phyloP scores from a whole-genome alignment of 1,140 invertebrate species.

The Drosophila yakuba region DNA sequence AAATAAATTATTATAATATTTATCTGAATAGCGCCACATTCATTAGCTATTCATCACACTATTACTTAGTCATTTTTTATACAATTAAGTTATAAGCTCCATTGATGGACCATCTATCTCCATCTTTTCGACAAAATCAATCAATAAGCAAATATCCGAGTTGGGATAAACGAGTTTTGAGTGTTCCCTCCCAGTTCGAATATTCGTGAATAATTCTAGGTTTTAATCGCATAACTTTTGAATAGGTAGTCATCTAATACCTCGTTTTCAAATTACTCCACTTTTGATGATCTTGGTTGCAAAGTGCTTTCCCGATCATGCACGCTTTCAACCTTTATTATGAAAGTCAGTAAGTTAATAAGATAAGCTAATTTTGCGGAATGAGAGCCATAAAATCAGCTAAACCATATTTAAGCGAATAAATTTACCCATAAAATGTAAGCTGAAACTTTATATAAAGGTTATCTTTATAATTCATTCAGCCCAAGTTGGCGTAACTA shows the following conservation, averaged over 20 bases:
- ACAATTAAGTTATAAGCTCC: slow-evolving; percentile 22
- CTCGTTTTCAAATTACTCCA: neutral
- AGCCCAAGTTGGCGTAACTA: slow-evolving; percentile 4
- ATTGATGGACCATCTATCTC: slow-evolving; percentile 5
- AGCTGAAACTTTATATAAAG: slow-evolving; percentile 22
- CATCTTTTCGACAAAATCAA: slow-evolving; percentile 24
- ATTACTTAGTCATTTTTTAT: slow-evolving; percentile 12
- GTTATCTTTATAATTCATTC: slow-evolving; percentile 9
- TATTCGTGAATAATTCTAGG: slow-evolving; percentile 17
- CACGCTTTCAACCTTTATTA: slow-evolving; percentile 3
- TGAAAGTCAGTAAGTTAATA: slow-evolving; percentile 20
- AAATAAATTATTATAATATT: neutral
- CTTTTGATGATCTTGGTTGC: neutral
- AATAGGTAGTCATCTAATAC: neutral
- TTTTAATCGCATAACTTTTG: neutral
- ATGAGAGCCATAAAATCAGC: slow-evolving; percentile 19
- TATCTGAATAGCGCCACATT: neutral
- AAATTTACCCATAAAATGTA: slow-evolving; percentile 17
- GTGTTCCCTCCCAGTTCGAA: slow-evolving; percentile 24
- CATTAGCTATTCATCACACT: neutral
- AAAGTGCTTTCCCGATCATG: neutral
- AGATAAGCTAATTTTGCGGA: slow-evolving; percentile 30
- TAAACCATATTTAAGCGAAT: slow-evolving; percentile 15
- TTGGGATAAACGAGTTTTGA: slow-evolving; percentile 22
- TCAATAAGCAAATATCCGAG: slow-evolving; percentile 18